phyloP scores from a whole-genome alignment of 2,888 invertebrate species.

The Holacanthella duospinosa region DNA sequence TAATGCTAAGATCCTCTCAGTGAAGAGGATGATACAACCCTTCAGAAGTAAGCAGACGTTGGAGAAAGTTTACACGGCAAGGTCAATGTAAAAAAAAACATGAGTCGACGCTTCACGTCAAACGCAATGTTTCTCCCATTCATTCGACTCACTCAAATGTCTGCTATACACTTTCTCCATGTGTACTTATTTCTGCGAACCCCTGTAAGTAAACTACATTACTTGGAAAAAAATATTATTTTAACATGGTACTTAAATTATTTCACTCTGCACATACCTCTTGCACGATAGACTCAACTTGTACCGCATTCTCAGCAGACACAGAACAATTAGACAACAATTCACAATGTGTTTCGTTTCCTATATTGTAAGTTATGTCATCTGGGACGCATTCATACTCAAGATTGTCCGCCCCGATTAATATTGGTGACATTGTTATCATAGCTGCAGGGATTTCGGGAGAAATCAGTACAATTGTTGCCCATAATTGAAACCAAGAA shows the following conservation, averaged over 20 bases:
- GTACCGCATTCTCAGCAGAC: not conserved
- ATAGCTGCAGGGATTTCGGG: conserved; percentile 30
- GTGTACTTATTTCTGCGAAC: no score
- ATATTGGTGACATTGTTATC: conserved; percentile 28
- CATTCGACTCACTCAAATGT: no score
- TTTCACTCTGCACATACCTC: not conserved
- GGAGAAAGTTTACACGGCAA: no score
- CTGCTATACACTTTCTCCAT: no score
- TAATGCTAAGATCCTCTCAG: no score
- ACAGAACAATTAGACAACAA: not conserved
- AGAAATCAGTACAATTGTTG: conserved; percentile 19
- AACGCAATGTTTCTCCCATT: no score
- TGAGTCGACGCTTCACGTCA: no score
- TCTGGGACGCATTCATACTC: not conserved
- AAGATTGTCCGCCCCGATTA: conserved; percentile 18
- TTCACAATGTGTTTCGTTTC: not conserved
- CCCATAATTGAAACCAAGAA: conserved; percentile 29
- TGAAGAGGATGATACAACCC: no score
- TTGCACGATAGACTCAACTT: not conserved
- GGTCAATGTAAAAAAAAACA: no score
- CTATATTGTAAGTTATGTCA: not conserved
- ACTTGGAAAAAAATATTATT: not conserved
- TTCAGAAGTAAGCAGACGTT: no score
- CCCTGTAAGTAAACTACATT: no score
- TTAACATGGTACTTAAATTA: not conserved